Evolutionary conservation across 1,140 invertebrate genomes (phyloP).

Genomic region (Ceratosolen fusciceps): DNA sequence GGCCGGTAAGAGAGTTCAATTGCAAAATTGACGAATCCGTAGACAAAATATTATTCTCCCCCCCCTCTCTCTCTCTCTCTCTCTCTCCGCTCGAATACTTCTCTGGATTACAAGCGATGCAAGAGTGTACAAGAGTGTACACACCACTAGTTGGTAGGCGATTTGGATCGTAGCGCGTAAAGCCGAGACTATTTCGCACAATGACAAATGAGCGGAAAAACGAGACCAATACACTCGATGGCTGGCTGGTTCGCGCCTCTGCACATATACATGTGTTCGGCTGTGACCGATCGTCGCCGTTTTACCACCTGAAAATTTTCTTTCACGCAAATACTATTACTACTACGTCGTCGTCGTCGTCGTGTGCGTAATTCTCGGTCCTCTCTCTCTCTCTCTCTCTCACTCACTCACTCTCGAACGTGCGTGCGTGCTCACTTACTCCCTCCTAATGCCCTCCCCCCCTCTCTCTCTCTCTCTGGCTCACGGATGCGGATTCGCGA

Average conservation of each 20-base stretch:
- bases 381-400: constrained; percentile 18
- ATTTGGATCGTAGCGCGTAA: neutral
- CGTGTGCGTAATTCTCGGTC: constrained; percentile 16
- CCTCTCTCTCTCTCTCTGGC: constrained; percentile 4
- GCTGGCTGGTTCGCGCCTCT: too few relatives aligned
- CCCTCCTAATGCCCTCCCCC: neutral
- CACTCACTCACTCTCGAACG: constrained; percentile 12
- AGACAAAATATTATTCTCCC: too few relatives aligned
- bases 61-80: too few relatives aligned
- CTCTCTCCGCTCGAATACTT: too few relatives aligned
- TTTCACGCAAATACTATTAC: constrained; percentile 42
- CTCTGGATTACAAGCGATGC: too few relatives aligned
- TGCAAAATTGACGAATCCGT: too few relatives aligned
- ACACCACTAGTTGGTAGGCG: neutral
- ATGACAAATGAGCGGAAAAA: constrained; percentile 2
- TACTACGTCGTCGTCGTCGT: constrained; percentile 41
- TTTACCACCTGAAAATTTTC: constrained; percentile 43
- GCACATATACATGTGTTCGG: constrained; percentile 5
- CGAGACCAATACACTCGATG: neutral
- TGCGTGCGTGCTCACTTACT: neutral
- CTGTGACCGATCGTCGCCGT: constrained; percentile 12
- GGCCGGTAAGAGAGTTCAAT: too few relatives aligned
- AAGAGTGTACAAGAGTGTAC: too few relatives aligned
- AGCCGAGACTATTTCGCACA: neutral
- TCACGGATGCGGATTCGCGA: constrained; percentile 50